Evolutionary conservation across 1,140 invertebrate species (phyloP), one percentile per base, ranked within the genome.

Genomic region (Drosophila serrata): DNA sequence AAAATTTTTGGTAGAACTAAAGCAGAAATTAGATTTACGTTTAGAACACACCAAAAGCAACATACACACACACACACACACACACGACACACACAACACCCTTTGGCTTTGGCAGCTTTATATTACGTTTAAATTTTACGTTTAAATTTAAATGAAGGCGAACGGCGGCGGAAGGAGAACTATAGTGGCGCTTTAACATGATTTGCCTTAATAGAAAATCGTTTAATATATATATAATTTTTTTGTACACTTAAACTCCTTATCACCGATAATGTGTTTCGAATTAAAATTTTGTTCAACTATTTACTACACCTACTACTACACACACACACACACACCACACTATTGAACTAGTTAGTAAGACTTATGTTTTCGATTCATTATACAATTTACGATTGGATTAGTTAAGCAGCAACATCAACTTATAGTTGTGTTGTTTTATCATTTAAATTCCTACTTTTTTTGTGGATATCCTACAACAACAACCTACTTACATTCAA

Each of bases 141-240:
- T 86, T 84, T 86, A 78, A 77, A 56, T 75, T 72, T 27, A 61
- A 42, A 22, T 27, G 53, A 22, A 8, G 15, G 31, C 29, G 12
- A 29, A 29, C 17, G 15, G 46, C 15, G 12, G 46, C 19, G 13
- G 19, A 8, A 43, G 15, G 37, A 17, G 45, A 45, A 61, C 22
- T 12, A 15, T 33, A 29, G 43, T 37, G 45, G 46, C 72, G 81
- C 82, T 85, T 72, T 51, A 70, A 87, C 79, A 67, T 85, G 63
- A 82, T 86, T 86, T 87, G 82, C 82, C 82, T 85, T 86, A 87
- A 75, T 87, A 85, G 75, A 82, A 79, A 86, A 75, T 82, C 63
- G 77, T 77, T 75, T 67, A 49, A 17, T 8, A 24, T 45, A 45
- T n/a, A 19, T 22, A 43, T 45, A n/a, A n/a, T 73, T 58, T 40